Evolutionary conservation across 2,113 vertebrate species (phyloP).

Genomic region (Mesoclemmys tuberculata): DNA sequence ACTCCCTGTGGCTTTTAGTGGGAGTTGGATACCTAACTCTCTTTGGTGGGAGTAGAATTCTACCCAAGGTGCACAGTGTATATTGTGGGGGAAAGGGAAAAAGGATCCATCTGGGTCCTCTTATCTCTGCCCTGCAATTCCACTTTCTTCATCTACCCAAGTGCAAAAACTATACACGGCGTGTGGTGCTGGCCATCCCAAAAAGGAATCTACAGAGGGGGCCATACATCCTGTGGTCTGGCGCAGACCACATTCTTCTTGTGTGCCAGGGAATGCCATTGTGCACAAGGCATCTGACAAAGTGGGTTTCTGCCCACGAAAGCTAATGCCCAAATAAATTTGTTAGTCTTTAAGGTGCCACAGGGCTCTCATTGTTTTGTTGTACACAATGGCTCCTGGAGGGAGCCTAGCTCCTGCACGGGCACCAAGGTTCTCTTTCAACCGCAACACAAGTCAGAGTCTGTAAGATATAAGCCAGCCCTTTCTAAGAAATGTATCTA

Average conservation of each 20-base stretch:
- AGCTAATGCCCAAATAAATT: too few relatives aligned
- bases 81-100: neutral
- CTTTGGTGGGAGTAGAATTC: neutral
- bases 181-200: neutral
- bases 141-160: neutral
- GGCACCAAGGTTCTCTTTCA: neutral
- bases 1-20: neutral
- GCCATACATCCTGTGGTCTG: neutral
- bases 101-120: neutral
- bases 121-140: neutral
- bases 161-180: neutral
- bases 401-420: neutral
- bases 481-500: accelerated
- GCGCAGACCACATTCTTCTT: neutral
- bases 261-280: accelerated
- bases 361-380: neutral
- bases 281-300: too few relatives aligned
- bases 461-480: neutral
- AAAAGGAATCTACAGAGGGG: neutral
- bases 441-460: accelerated
- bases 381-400: accelerated
- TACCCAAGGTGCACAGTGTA: neutral
- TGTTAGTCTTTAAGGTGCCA: too few relatives aligned
- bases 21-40: neutral
- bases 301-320: too few relatives aligned